Conservation (phyloP, 2,113 vertebrate species). For the Centropristis striata region DNA sequence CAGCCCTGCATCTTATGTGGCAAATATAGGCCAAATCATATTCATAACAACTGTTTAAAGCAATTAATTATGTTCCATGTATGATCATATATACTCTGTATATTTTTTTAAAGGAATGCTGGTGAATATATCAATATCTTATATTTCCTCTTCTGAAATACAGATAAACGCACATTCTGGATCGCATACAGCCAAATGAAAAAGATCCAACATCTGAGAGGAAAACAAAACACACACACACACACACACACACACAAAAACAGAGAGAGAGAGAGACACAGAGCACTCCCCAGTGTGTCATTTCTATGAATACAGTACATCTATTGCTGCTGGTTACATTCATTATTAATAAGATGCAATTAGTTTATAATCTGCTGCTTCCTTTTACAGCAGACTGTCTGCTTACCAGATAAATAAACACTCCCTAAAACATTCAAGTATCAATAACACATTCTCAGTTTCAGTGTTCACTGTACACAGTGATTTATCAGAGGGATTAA, state of each 20-base stretch:
- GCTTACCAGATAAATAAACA: constrained; percentile 23
- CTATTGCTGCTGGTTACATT: constrained; percentile 48
- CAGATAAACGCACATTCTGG: neutral
- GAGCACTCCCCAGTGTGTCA: neutral
- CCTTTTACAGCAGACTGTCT: constrained; percentile 25
- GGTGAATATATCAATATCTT: neutral
- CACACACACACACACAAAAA: constrained; percentile 1
- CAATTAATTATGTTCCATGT: neutral
- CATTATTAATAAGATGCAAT: constrained; percentile 65
- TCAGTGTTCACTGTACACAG: neutral
- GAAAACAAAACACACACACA: neutral
- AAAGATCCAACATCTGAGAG: neutral
- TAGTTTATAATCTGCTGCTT: constrained; percentile 53
- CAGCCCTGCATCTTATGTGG: too few relatives aligned
- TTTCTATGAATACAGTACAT: constrained; percentile 33
- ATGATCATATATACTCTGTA: neutral
- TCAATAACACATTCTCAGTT: neutral
- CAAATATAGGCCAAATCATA: too few relatives aligned
- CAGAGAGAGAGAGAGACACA: neutral
- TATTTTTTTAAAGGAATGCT: too few relatives aligned
- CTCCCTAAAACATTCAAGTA: neutral
- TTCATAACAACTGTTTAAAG: neutral
- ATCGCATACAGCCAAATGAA: neutral
- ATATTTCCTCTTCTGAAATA: neutral
- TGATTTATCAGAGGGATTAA: neutral